Conservation (phyloP, 2,797 vertebrate species). For the Lagocephalus sceleratus region DNA sequence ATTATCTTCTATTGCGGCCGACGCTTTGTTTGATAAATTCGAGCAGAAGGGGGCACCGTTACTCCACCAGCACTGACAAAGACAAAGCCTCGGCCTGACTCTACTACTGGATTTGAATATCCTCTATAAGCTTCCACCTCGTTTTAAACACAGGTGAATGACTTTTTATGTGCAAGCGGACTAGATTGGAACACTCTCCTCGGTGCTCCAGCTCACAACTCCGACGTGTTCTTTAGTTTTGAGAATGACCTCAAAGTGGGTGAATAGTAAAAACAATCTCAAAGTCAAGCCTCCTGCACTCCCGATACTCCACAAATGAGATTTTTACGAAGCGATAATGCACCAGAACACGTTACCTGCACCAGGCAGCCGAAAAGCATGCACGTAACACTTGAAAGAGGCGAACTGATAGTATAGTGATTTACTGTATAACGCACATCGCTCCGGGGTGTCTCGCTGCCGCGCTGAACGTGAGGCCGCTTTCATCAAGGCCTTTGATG, state of each 20-base stretch:
- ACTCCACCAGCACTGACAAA: slow-evolving; percentile 27
- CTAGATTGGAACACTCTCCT: not conserved
- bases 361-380: too few species aligned
- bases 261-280: not conserved
- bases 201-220: slow-evolving; percentile 7
- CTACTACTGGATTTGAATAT: too few species aligned
- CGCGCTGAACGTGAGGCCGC: too few species aligned
- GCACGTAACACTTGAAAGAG: too few species aligned
- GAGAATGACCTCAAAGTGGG: too few species aligned
- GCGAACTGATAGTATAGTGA: too few species aligned
- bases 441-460: too few species aligned
- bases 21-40: slow-evolving; percentile 8
- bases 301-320: not conserved
- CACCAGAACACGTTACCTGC: too few species aligned
- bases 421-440: too few species aligned
- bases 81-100: not conserved
- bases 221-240: not conserved
- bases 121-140: too few species aligned
- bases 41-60: slow-evolving; percentile 60
- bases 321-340: not conserved
- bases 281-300: not conserved
- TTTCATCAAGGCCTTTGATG: too few species aligned
- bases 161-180: not conserved
- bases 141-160: not conserved
- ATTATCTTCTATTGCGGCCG: slow-evolving; percentile 3